These are phyloP conservation scores for Heliornis fulica DNA, from an alignment of 2,113 vertebrate species.

Conservation along the genomic window DNA sequence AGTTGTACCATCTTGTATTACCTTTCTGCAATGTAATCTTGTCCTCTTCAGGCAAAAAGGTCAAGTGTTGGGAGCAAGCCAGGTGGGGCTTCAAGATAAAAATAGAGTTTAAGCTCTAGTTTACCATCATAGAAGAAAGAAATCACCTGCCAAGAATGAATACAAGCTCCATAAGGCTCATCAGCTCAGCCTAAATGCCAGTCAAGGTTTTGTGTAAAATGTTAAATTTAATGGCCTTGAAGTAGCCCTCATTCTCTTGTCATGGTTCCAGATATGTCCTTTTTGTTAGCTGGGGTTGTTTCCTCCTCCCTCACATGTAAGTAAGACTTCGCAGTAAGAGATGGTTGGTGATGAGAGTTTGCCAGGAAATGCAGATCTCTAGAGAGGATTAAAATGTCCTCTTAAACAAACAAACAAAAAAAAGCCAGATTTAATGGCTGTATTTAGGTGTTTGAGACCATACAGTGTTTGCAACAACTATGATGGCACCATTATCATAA, in stretches of 20 bases:
- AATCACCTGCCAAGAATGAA: not conserved
- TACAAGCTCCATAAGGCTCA: not conserved
- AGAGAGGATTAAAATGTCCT: constrained; percentile 34
- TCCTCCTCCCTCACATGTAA: not conserved
- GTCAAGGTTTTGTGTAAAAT: not conserved
- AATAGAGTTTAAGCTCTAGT: not conserved
- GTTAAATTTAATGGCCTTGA: not conserved
- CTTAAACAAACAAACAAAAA: constrained; percentile 33
- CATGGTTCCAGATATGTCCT: not conserved
- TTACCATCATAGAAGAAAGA: not conserved
- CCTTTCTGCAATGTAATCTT: not conserved
- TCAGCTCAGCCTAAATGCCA: not conserved
- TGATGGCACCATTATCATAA: constrained; percentile 76
- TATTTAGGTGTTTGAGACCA: constrained; percentile 64
- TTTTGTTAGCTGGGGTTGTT: not conserved
- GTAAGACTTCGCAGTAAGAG: not conserved
- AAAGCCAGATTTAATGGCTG: constrained; percentile 38
- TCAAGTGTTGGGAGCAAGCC: not conserved
- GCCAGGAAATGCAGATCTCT: constrained; percentile 3
- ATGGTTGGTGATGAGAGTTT: not conserved
- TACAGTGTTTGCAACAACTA: constrained; percentile 53
- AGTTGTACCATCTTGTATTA: not conserved
- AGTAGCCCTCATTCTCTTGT: not conserved
- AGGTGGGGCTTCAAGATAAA: not conserved
- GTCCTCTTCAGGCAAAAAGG: not conserved